Evolutionary conservation across 2,113 vertebrate genomes (phyloP).

Genomic region (human (Homo sapiens)): GRCh38 chr3:193988501-193989000

Average conservation of each 20-base stretch:
- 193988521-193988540: background rate
- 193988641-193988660: background rate
- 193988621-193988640: no score
- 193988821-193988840: background rate
- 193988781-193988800: background rate
- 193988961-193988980: rapidly evolving
- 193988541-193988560: background rate
- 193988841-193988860: background rate
- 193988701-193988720: background rate
- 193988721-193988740: background rate
- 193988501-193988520: background rate
- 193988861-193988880: background rate
- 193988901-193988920: background rate
- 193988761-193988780: background rate
- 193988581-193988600: no score
- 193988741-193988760: background rate
- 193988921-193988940: background rate
- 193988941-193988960: background rate
- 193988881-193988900: rapidly evolving
- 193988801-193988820: background rate
- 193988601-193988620: no score
- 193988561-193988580: background rate
- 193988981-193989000: background rate
- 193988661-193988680: background rate
- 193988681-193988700: background rate